Percentiles rank a stretch among this genome's conserved stretches.
phyloP scores from a whole-genome alignment of 2,888 invertebrate genomes.

The Spilarctia lutea region DNA sequence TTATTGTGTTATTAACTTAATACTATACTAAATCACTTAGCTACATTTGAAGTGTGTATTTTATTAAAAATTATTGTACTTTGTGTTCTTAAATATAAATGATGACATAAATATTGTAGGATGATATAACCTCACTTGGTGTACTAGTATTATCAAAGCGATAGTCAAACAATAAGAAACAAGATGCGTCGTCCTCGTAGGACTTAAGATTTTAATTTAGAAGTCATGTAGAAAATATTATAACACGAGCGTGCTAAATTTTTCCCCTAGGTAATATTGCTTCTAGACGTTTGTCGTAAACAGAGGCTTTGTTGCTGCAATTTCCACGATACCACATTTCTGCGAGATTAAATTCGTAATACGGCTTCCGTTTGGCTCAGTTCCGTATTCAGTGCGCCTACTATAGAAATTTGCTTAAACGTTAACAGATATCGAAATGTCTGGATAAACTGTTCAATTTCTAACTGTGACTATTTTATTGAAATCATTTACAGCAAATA shows the following conservation, averaged over 20 bases:
- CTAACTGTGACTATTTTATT: constrained; percentile 15
- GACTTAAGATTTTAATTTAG: constrained; percentile 44
- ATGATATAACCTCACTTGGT: constrained; percentile 17
- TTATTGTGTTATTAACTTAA: too few relatives aligned
- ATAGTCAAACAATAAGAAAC: constrained; percentile 27
- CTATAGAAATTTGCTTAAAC: constrained; percentile 61
- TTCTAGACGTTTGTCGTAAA: constrained; percentile 75
- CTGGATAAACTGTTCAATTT: constrained; percentile 22
- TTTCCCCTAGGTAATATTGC: constrained; percentile 66
- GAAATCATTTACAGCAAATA: not conserved
- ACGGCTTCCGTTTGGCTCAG: constrained; percentile 75
- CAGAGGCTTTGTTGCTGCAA: constrained; percentile 78
- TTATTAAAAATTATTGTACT: not conserved
- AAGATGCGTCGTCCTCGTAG: constrained; percentile 23
- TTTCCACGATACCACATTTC: constrained; percentile 82
- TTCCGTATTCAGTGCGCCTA: constrained; percentile 74
- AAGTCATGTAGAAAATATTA: constrained; percentile 58
- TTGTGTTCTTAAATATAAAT: constrained; percentile 4
- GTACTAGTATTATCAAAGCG: constrained; percentile 25
- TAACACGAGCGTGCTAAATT: constrained; percentile 61
- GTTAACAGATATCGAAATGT: constrained; percentile 46
- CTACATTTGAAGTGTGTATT: not conserved
- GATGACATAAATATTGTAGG: constrained; percentile 22
- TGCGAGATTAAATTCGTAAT: constrained; percentile 85
- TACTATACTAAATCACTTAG: too few relatives aligned